Evolutionary conservation across 2,888 invertebrate genomes (phyloP), one percentile per base, ranked within the genome.

Genomic region (Sussaba pulchella): DNA sequence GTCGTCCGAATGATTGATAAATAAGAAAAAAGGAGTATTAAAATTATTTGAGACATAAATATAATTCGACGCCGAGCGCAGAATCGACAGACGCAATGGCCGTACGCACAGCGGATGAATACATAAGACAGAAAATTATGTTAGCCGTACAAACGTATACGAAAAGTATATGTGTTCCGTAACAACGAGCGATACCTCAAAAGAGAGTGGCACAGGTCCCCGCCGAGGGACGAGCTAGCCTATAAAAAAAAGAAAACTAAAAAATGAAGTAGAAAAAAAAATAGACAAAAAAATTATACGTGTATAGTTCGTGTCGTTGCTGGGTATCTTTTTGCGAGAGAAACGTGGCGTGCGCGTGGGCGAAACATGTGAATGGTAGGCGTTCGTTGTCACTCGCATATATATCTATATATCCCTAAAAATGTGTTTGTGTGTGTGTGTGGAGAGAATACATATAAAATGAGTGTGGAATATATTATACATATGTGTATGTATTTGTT

Each of bases 361-460:
- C 63, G 70, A 64, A 17, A 70, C 69, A 70, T 43, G 45, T 64
- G 76, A 67, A 75, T 75, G 54, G 69, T 57, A 70, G 57, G 63
- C 76, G 43, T 31, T 50, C 54, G 54, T 67, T 50, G 41, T 69
- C 8, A 14, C 8, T 43, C 12, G 26, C 36, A 2, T 43, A 43
- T 61, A 61, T 39, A 5, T n/a, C 10, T 21, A 43, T 43, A 31
- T 31, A 31, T 31, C n/a, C n/a, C n/a, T n/a, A n/a, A n/a, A n/a
- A n/a, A n/a, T n/a, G n/a, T n/a, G n/a, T n/a, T n/a, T n/a, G n/a
- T n/a, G n/a, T n/a, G n/a, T n/a, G n/a, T n/a, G n/a, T n/a, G n/a
- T n/a, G n/a, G n/a, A n/a, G n/a, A n/a, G n/a, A n/a, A 31, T 31
- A 31, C 6, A 31, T 31, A 31, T 52, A 24, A n/a, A n/a, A n/a